Evolutionary conservation across 2,797 vertebrate genomes (phyloP).

Genomic region (Sebastolobus alascanus): DNA sequence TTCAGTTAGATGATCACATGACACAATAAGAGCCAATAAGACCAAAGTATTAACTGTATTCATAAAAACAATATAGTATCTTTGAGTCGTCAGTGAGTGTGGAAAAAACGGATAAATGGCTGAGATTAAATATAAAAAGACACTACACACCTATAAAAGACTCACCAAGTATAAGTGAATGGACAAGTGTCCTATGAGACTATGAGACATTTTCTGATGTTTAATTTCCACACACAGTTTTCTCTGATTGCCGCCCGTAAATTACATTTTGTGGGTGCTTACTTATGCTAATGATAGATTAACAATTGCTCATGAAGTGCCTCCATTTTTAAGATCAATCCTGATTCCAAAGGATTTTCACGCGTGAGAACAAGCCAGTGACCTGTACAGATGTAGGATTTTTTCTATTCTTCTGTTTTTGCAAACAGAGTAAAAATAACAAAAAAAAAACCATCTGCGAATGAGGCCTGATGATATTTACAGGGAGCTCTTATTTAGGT

Average conservation of each 20-base stretch:
- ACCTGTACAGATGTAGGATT: conserved; percentile 1
- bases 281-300: background rate
- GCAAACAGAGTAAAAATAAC: conserved; percentile 16
- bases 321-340: background rate
- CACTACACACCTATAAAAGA: background rate
- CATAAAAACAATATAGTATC: background rate
- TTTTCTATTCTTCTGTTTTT: conserved; percentile 13
- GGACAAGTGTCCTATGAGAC: background rate
- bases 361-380: background rate
- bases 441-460: conserved; percentile 23
- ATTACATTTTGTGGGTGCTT: background rate
- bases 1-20: background rate
- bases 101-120: too few relatives aligned
- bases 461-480: conserved; percentile 41
- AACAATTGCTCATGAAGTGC: background rate
- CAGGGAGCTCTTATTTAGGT: conserved; percentile 31
- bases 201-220: background rate
- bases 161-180: background rate
- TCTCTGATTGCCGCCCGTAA: background rate
- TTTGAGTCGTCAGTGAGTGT: too few relatives aligned
- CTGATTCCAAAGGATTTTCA: background rate
- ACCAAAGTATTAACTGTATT: background rate
- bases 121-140: too few relatives aligned
- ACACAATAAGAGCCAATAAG: background rate
- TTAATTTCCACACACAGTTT: background rate